phyloP scores from a whole-genome alignment of 2,888 invertebrate species.

The Ellobium chinense region DNA sequence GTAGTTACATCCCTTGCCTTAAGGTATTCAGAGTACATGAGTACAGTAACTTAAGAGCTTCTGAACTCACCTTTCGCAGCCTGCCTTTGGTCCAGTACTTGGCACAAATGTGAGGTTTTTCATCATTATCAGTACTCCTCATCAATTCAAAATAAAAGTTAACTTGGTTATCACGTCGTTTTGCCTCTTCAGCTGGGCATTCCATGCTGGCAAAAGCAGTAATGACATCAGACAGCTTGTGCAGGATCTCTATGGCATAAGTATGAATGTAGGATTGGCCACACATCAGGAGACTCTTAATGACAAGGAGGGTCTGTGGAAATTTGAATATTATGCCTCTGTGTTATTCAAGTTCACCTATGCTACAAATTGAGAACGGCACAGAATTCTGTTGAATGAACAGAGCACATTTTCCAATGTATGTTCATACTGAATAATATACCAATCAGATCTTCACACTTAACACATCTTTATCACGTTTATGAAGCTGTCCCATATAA shows the following conservation, averaged over 20 bases:
- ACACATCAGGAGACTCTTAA: constrained; percentile 36
- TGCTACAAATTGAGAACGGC: too few relatives aligned
- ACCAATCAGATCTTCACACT: too few relatives aligned
- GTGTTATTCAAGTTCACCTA: too few relatives aligned
- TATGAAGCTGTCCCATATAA: too few relatives aligned
- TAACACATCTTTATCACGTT: too few relatives aligned
- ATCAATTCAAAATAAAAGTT: constrained; percentile 26
- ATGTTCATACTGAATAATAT: too few relatives aligned
- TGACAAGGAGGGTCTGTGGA: constrained; percentile 18
- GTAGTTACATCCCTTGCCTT: too few relatives aligned
- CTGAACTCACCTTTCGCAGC: constrained; percentile 21
- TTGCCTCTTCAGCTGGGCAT: background rate
- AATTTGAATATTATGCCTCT: too few relatives aligned
- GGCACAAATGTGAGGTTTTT: constrained; percentile 34
- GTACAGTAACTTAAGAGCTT: too few relatives aligned
- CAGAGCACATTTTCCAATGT: too few relatives aligned
- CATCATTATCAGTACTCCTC: constrained; percentile 22
- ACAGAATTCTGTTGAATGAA: too few relatives aligned
- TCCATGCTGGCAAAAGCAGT: background rate
- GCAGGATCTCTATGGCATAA: constrained; percentile 26
- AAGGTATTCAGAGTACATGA: too few relatives aligned
- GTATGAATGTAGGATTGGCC: constrained; percentile 17
- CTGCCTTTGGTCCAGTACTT: constrained; percentile 37
- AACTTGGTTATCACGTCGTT: background rate
- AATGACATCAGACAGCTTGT: constrained; percentile 10